phyloP scores from a whole-genome alignment of 2,888 invertebrate genomes.

The Stegana nigrithorax region DNA sequence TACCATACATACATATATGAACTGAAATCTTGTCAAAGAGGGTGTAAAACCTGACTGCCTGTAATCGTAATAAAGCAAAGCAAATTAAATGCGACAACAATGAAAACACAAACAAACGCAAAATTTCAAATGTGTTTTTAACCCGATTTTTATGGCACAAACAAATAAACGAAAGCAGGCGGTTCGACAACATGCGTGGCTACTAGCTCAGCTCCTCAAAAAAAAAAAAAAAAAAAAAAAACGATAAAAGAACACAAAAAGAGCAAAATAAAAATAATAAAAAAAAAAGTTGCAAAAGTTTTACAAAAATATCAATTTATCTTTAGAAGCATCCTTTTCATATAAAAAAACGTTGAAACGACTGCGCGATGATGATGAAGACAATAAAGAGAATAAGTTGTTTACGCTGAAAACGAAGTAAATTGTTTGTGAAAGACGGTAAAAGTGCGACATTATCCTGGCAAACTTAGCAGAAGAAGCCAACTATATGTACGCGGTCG shows the following conservation, averaged over 20 bases:
- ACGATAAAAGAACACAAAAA: neutral
- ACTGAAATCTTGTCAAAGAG: too few species aligned
- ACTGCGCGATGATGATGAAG: too few species aligned
- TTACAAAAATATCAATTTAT: constrained; percentile 61
- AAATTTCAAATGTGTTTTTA: constrained; percentile 24
- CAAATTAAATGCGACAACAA: too few species aligned
- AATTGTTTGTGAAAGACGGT: constrained; percentile 60
- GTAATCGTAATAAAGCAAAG: too few species aligned
- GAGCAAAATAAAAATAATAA: too few species aligned
- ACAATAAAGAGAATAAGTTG: constrained; percentile 46
- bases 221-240: neutral
- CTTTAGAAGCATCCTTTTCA: too few species aligned
- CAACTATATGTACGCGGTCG: neutral
- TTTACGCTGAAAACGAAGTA: constrained; percentile 55
- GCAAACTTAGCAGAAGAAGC: neutral
- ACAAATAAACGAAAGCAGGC: neutral
- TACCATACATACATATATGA: too few species aligned
- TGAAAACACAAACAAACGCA: too few species aligned
- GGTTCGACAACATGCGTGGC: neutral
- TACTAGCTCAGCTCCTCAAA: neutral
- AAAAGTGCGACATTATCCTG: constrained; percentile 48
- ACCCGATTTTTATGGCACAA: constrained; percentile 25
- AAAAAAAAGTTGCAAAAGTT: constrained; percentile 28
- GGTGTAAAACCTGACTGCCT: too few species aligned
- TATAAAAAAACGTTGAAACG: too few species aligned